These are phyloP conservation scores for Raja brachyura DNA, from an alignment of 2,113 vertebrate species.

Conservation along the genomic window DNA sequence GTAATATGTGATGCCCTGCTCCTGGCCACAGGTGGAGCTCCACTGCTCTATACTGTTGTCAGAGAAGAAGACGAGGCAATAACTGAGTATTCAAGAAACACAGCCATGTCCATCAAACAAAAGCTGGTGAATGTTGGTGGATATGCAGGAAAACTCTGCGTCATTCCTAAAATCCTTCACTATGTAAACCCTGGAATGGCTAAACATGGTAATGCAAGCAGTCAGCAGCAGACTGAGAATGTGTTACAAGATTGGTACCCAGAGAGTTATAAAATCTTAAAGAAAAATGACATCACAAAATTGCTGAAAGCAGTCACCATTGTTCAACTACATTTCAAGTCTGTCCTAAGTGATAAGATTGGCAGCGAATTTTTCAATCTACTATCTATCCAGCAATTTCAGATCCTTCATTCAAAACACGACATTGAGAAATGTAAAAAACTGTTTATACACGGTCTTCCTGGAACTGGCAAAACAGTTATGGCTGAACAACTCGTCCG, in stretches of 20 bases:
- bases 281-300: slow-evolving; percentile 37
- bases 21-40: slow-evolving; percentile 42
- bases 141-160: slow-evolving; percentile 50
- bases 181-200: slow-evolving; percentile 12
- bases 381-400: slow-evolving; percentile 52
- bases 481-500: slow-evolving; percentile 52
- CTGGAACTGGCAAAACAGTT: slow-evolving; percentile 57
- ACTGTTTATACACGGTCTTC: slow-evolving; percentile 54
- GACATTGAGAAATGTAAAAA: slow-evolving; percentile 37
- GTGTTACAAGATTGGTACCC: slow-evolving; percentile 44
- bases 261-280: slow-evolving; percentile 40
- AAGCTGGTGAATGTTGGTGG: slow-evolving; percentile 52
- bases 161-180: slow-evolving; percentile 47
- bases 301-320: slow-evolving; percentile 47
- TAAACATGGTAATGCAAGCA: not conserved
- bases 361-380: slow-evolving; percentile 51
- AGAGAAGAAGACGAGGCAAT: not conserved
- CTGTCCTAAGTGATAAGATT: slow-evolving; percentile 39
- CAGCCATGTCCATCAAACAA: slow-evolving; percentile 49
- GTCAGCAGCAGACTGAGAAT: not conserved
- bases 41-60: slow-evolving; percentile 48
- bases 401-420: slow-evolving; percentile 43
- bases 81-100: slow-evolving; percentile 41
- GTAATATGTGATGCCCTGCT: slow-evolving; percentile 54
- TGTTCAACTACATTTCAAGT: slow-evolving; percentile 45